Percentiles rank a stretch among this genome's conserved stretches.
These are phyloP conservation scores for Ornithoptera priamus DNA, from an alignment of 2,888 invertebrate species.

Conservation along the genomic window DNA sequence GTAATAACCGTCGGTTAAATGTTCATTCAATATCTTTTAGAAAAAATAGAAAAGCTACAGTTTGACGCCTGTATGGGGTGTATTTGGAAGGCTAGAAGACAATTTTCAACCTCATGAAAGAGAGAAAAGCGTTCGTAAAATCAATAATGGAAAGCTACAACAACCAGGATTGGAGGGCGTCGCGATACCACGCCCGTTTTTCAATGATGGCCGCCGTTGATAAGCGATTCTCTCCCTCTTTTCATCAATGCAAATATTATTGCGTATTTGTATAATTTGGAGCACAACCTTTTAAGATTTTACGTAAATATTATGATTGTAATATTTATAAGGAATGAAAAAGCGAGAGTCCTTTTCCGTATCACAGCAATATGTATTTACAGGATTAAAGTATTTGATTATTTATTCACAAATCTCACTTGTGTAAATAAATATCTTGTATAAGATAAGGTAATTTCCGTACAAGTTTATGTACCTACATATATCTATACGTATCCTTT, in stretches of 20 bases:
- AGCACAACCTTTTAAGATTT: no score
- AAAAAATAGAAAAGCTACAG: neutral
- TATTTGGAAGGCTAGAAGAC: neutral
- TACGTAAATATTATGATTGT: neutral
- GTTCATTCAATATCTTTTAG: neutral
- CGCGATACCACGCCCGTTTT: slow-evolving; percentile 58
- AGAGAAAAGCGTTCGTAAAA: slow-evolving; percentile 58
- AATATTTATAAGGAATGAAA: no score
- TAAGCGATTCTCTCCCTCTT: slow-evolving; percentile 34
- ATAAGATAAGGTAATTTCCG: neutral
- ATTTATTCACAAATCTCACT: neutral
- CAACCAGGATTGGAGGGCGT: slow-evolving; percentile 57
- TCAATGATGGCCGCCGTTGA: slow-evolving; percentile 62
- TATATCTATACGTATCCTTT: neutral
- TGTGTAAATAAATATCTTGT: neutral
- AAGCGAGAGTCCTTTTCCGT: no score
- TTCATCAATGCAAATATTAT: neutral
- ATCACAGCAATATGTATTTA: neutral
- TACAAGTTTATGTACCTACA: neutral
- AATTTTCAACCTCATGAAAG: slow-evolving; percentile 35
- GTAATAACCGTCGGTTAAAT: neutral
- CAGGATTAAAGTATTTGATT: no score
- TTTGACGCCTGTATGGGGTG: neutral
- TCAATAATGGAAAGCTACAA: slow-evolving; percentile 62
- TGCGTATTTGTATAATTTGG: neutral